Percentiles rank a stretch among this genome's conserved stretches.
Evolutionary conservation across 1,140 invertebrate genomes (phyloP).

Genomic region (Bombus pyrosoma): DNA sequence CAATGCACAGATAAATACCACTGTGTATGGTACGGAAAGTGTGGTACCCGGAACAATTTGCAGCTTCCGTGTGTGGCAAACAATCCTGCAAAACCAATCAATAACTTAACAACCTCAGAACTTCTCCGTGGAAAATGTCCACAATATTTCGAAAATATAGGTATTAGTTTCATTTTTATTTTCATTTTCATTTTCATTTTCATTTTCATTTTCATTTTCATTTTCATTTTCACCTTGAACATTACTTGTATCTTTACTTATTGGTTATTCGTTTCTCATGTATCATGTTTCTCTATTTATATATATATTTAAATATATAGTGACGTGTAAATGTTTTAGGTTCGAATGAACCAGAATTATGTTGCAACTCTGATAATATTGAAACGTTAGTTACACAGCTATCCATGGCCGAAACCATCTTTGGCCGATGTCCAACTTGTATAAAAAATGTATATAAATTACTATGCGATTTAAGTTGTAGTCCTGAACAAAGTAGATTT

Average conservation of each 20-base stretch:
- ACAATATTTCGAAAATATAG: conserved; percentile 72
- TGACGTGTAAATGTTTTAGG: conserved; percentile 38
- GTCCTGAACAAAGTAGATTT: conserved; percentile 83
- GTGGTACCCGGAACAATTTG: conserved; percentile 64
- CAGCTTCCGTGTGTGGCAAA: conserved; percentile 81
- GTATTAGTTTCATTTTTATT: conserved; percentile 51
- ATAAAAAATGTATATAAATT: conserved; percentile 83
- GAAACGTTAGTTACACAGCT: conserved; percentile 79
- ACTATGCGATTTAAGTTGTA: conserved; percentile 86
- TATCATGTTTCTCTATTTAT: too few relatives aligned
- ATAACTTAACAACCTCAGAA: conserved; percentile 63
- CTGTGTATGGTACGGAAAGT: conserved; percentile 85
- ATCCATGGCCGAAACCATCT: conserved; percentile 82
- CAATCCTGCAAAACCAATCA: conserved; percentile 80
- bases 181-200: too few relatives aligned
- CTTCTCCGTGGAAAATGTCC: conserved; percentile 82
- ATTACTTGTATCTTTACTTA: not conserved
- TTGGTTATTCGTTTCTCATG: too few relatives aligned
- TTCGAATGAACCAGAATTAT: conserved; percentile 71
- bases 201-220: not conserved
- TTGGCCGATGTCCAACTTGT: conserved; percentile 85
- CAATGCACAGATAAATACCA: not conserved
- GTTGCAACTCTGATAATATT: conserved; percentile 83
- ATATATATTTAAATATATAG: too few relatives aligned
- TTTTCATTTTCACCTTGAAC: too few relatives aligned